Evolutionary conservation across 2,888 invertebrate species (phyloP), one percentile per base, ranked within the genome.

Genomic region (Aphodius sticticus): DNA sequence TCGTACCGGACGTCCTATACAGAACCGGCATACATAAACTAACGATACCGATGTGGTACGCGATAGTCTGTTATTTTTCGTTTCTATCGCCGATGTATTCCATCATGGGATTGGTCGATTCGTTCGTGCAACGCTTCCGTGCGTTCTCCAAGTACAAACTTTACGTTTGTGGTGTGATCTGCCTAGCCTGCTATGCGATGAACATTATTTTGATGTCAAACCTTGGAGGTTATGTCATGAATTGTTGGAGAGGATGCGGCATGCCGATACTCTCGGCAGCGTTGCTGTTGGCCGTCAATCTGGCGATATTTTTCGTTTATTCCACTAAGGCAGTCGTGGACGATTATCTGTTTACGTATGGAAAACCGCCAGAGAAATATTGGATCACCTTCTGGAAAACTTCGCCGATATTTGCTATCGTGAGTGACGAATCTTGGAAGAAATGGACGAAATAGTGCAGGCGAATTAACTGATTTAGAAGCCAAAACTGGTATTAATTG

Each of bases 301-400:
- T 80, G 12, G 76, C 80, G 7, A 35, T 80, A 69, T 76, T 77
- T 71, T 80, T 80, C 16, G 69, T 78, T 76, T 80, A 80, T 53
- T 80, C 80, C n/a, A 76, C 16, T 6, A 76, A 38, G 71, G 37
- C 36, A 15, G 71, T 80, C 4, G 35, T 80, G 0, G 76, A 78
- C 6, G 80, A 80, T 76, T 78, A 80, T 70, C 14, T 78, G 35
- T 80, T 80, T 35, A 78, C 70, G 1, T 80, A 80, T 14, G 80
- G 80, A 6, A 70, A 7, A 12, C 36, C 71, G 6, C 80, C 80
- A 14, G 80, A 80, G 7, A 80, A 71, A 26, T 80, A 78, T 76
- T 80, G 80, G 80, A 76, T 38, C 15, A 70, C 72, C 4, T 69
- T 77, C 14, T 80, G 80, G 80, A 78, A 78, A 69, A 38, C 76